Evolutionary conservation across 1,140 invertebrate species (phyloP), one percentile per base, ranked within the genome.

Genomic region (Chionoecetes opilio): DNA sequence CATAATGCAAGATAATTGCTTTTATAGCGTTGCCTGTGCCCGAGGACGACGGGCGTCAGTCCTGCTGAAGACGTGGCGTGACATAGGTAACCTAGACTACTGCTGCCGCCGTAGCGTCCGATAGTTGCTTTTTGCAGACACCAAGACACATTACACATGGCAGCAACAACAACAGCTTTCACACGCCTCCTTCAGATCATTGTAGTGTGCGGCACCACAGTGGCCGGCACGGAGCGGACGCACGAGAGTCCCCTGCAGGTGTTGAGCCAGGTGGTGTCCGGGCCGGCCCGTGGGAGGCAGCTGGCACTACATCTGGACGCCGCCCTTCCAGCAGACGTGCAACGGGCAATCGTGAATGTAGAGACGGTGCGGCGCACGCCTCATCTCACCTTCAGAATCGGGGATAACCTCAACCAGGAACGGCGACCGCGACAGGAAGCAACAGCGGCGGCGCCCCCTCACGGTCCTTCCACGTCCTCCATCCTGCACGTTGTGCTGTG

Each of bases 401-500:
- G 34, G 3, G 8, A 29, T 26, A 35, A 95, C 32, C 21, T 35
- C 29, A 26, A 31, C 8, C 82, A 82, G 3, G 1, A 26, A 8
- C 8, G 21, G 9, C 2, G 46, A 17, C 21, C 46, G 21, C 2
- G 21, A 53, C 2, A 53, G 46, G 11, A 2, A 9, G 46, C 21
- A 17, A 53, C 11, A 53, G 63, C 29, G 11, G 32, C 35, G 41
- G 85, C 86, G n/a, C 9, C 82, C 31, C 26, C 93, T 14, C 31
- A 29, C 35, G 94, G 91, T 38, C n/a, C n/a, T 26, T n/a, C n/a
- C n/a, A n/a, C 63, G 21, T 38, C 35, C 35, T 35, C 14, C 21
- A 38, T 95, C n/a, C 29, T 93, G 26, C 94, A 95, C 46, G 53
- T 95, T 5, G 87, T 95, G 84, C 38, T 95, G 46, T 89, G 87